phyloP scores from a whole-genome alignment of 2,888 invertebrate genomes.

The Parelbella ahira region DNA sequence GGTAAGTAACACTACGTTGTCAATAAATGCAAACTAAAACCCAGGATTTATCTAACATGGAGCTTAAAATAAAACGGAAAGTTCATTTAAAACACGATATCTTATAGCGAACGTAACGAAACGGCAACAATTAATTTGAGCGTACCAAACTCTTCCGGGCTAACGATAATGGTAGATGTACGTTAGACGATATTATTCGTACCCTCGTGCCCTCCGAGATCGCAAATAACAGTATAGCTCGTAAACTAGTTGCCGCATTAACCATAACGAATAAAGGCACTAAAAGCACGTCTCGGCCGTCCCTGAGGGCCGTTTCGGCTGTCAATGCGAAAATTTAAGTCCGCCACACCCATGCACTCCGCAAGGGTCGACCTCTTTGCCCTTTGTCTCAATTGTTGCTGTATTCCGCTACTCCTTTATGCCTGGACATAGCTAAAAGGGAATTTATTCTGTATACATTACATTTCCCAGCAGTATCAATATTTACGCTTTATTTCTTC shows the following conservation, averaged over 20 bases:
- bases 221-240: constrained; percentile 70
- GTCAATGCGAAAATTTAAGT: constrained; percentile 80
- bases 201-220: constrained; percentile 47
- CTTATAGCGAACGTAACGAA: no score
- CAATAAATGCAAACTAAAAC: no score
- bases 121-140: constrained; percentile 21
- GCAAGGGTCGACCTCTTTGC: constrained; percentile 71
- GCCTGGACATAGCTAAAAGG: constrained; percentile 31
- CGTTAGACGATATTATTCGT: constrained; percentile 24
- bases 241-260: constrained; percentile 77
- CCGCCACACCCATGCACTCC: constrained; percentile 77
- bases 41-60: no score
- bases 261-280: constrained; percentile 79
- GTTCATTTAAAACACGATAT: no score
- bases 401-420: constrained; percentile 43
- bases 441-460: not conserved
- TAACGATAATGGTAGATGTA: constrained; percentile 22
- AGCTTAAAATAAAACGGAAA: no score
- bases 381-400: constrained; percentile 74
- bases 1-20: no score
- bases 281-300: constrained; percentile 71
- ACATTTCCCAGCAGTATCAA: no score
- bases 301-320: constrained; percentile 77
- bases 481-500: no score
- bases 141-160: constrained; percentile 7